A percentile compares a stretch with the other conserved stretches of the same genome.
Conservation (phyloP, 1,140 invertebrate species). For the Ridgeia piscesae region DNA sequence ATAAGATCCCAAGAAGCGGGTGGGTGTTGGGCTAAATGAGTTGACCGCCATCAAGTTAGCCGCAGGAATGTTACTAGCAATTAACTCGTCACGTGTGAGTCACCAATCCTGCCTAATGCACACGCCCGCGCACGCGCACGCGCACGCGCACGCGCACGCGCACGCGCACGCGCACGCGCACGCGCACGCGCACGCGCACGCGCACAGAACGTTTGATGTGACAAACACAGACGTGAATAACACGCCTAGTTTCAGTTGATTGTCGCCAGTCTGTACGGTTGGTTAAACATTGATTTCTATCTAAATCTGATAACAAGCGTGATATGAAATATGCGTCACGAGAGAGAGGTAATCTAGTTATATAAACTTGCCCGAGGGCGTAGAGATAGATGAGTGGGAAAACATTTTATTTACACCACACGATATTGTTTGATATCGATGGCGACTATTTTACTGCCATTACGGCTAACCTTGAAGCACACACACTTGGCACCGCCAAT, state of each 20-base stretch:
- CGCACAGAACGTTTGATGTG: background rate
- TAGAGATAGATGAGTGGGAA: background rate
- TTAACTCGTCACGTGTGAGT: background rate
- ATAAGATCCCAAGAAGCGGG: too few species aligned
- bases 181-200: too few species aligned
- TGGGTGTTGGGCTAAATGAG: background rate
- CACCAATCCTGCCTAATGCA: background rate
- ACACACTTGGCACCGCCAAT: background rate
- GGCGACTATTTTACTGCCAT: background rate
- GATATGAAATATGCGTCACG: background rate
- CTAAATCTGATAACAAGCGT: background rate
- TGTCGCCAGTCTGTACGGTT: background rate
- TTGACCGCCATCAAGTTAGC: background rate
- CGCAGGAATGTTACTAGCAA: background rate
- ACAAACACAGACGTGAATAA: background rate
- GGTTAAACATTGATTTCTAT: background rate
- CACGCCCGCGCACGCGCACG: too few species aligned
- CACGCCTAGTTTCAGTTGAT: background rate
- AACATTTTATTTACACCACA: background rate
- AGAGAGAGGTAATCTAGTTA: background rate
- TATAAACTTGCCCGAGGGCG: background rate
- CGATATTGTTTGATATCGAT: background rate
- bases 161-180: too few species aligned
- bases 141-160: too few species aligned
- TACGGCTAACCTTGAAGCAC: background rate